These are phyloP conservation scores for Geopemphigus sp. DNA, from an alignment of 1,140 invertebrate genomes.

Conservation along the genomic window DNA sequence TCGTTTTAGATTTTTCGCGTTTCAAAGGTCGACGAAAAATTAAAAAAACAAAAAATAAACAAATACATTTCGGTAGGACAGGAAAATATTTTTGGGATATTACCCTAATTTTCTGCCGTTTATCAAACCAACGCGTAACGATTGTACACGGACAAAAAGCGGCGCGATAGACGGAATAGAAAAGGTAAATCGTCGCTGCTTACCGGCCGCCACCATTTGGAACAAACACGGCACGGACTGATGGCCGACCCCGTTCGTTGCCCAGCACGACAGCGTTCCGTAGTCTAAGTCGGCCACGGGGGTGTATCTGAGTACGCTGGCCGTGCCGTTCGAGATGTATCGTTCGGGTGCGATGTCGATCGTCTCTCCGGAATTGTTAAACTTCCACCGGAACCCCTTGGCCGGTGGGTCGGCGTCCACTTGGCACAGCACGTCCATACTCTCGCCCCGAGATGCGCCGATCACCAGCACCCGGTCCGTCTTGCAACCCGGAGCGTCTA, in stretches of 20 bases:
- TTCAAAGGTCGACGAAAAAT: no score
- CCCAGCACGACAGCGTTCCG: slow-evolving; percentile 74
- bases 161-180: no score
- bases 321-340: slow-evolving; percentile 60
- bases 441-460: slow-evolving; percentile 79
- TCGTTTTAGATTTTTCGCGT: no score
- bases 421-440: slow-evolving; percentile 77
- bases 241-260: slow-evolving; percentile 71
- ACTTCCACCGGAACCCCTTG: slow-evolving; percentile 82
- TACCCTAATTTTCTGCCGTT: no score
- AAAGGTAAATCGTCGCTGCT: no score
- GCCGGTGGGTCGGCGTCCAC: slow-evolving; percentile 85
- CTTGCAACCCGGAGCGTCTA: slow-evolving; percentile 80
- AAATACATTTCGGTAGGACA: no score
- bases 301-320: slow-evolving; percentile 60
- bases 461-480: slow-evolving; percentile 73
- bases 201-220: slow-evolving; percentile 73
- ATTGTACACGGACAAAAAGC: no score
- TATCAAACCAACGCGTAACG: no score
- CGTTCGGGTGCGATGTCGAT: slow-evolving; percentile 72
- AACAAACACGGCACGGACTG: slow-evolving; percentile 76
- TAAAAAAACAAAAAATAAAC: no score
- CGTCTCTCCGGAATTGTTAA: slow-evolving; percentile 84
- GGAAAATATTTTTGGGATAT: no score
- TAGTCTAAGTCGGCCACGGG: slow-evolving; percentile 64